Evolutionary conservation across 35 echinoderm and acorn worm species (phyloP).

Genomic region (Eucidaris tribuloides): DNA sequence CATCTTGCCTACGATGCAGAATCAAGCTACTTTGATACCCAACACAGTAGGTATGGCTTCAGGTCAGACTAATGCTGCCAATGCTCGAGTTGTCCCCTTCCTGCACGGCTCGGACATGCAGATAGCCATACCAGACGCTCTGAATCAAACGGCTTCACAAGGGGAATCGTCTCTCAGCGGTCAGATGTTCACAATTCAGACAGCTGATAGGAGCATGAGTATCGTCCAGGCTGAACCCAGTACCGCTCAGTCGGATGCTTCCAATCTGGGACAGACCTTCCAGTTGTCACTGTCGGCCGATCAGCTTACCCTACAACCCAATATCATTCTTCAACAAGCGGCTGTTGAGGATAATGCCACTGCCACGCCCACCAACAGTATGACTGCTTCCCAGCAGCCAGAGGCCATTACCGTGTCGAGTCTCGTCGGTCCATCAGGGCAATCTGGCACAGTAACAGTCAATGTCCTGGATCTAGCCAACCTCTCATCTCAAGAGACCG

Average conservation of each 20-base stretch:
- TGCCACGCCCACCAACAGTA: not conserved
- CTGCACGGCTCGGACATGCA: not conserved
- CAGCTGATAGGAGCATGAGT: not conserved
- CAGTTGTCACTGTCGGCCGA: slow-evolving; percentile 43
- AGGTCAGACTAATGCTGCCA: not conserved
- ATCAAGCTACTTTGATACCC: not conserved
- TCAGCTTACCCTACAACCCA: slow-evolving; percentile 32
- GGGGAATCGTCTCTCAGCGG: not conserved
- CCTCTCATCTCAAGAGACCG: not conserved
- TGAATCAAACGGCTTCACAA: not conserved
- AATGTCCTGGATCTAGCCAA: slow-evolving; percentile 10
- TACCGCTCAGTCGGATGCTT: slow-evolving; percentile 18
- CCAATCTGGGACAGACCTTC: slow-evolving; percentile 29
- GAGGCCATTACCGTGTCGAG: not conserved
- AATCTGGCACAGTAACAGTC: not conserved
- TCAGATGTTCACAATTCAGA: slow-evolving; percentile 1
- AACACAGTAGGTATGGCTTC: not conserved
- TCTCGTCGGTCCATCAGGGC: not conserved
- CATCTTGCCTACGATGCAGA: slow-evolving; percentile 2
- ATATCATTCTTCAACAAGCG: slow-evolving; percentile 46
- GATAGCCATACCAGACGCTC: not conserved
- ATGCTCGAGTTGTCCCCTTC: not conserved
- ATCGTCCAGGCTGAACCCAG: not conserved
- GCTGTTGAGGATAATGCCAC: slow-evolving; percentile 5
- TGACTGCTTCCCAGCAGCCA: slow-evolving; percentile 9